Conservation (phyloP, 2,113 vertebrate genomes). For the Pristiophorus japonicus region DNA sequence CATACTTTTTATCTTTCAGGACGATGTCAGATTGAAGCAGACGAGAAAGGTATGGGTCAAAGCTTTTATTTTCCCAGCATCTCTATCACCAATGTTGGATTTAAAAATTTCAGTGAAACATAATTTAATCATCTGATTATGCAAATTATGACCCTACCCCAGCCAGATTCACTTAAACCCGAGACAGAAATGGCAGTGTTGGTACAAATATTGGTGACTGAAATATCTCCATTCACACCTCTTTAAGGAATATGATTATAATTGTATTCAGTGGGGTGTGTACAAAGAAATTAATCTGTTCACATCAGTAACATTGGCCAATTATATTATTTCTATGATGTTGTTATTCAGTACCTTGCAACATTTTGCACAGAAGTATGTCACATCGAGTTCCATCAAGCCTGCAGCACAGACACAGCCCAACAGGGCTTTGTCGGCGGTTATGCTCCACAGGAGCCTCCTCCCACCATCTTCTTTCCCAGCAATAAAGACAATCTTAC, state of each 20-base stretch:
- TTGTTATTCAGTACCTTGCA: background rate
- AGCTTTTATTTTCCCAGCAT: background rate
- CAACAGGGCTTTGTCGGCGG: too few relatives aligned
- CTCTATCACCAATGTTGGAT: background rate
- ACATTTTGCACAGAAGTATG: background rate
- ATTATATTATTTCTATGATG: background rate
- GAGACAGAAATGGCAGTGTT: background rate
- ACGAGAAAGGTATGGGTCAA: slow-evolving; percentile 62
- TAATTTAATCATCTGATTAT: background rate
- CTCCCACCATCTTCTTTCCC: background rate
- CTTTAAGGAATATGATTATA: background rate
- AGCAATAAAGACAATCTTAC: background rate
- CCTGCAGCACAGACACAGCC: too few relatives aligned
- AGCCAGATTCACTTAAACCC: background rate
- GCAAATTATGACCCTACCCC: background rate
- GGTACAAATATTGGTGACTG: background rate
- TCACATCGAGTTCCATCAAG: too few relatives aligned
- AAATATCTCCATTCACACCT: background rate
- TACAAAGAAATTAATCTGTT: background rate
- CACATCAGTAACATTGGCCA: background rate
- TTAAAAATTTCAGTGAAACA: background rate
- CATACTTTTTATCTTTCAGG: slow-evolving; percentile 57
- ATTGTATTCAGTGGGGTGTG: background rate
- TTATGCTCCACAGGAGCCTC: too few relatives aligned
- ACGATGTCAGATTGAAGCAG: slow-evolving; percentile 55